Base-by-base conservation (phyloP, 2,888 invertebrate genomes). In the Drosophila algonquin region DNA sequence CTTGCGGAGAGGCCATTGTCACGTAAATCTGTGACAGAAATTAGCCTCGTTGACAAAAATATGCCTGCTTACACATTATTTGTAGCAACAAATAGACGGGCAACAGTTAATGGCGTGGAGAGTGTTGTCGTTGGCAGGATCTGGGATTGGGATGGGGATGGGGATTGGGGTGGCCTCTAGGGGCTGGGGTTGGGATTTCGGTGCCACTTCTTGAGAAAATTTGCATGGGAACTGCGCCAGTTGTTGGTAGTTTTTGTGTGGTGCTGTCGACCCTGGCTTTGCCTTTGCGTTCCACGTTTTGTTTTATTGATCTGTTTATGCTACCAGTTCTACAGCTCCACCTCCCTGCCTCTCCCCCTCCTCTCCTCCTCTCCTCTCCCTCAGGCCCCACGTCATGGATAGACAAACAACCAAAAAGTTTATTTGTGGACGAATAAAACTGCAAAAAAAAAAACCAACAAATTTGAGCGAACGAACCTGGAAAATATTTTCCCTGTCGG, bases 1-100 rank as follows among this genome's bases (percentile, higher is more conserved):
- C 69, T 71, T 72, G 69, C 62, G 14, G 12, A 12, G 35, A 67
- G 56, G 81, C 82, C 76, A 85, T 86, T 86, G 88, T 89, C 88
- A 86, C 86, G 86, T 87, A 87, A 87, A 89, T 86, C 86, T 87
- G 77, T 76, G 88, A 80, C 88, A 80, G 79, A 81, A 89, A 89
- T 85, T 89, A 89, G 86, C 82, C 88, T 80, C 82, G 88, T 87
- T 89, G 88, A 89, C 85, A 84, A 89, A 87, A 85, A 87, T 85
- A 89, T 86, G 83, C 87, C 83, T 83, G 89, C 89, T 88, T 88
- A 86, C 89, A 83, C 89, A 88, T 83, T 88, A 83, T 88, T 86
- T 88, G 83, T 82, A 88, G 77, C 82, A 80, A 88, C 77, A 86
- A 74, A 80, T 86, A 82, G 87, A 76, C 75, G 75, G 40, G 58